Base-by-base conservation (phyloP, 2,888 invertebrate species). In the Branchipolynoe longqiensis region DNA sequence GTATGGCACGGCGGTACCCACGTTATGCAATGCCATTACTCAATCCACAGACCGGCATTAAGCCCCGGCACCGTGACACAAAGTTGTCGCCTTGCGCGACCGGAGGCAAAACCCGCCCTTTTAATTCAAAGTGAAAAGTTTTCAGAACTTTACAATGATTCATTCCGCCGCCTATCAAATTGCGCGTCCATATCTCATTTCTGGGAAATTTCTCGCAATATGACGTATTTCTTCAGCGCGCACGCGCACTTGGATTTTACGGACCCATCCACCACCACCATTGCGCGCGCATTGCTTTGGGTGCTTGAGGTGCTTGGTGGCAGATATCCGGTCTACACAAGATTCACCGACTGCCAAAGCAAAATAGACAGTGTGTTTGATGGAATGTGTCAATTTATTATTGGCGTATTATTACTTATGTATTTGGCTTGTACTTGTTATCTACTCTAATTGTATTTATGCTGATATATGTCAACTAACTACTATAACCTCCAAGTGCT, bases 131-230 rank as follows among this genome's bases (percentile, higher is more conserved):
- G 41, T 78, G 78, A 78, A 78, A 78, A 78, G 78, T 78, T 78
- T 69, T 78, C 78, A 54, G 78, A 78, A 78, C 78, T 78, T 78
- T 78, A 78, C 78, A 78, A 78, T 78, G 78, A 78, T 78, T 78
- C 78, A 78, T 78, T 78, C 48, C 54, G 48, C 48, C 18, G 78
- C 78, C 78, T 78, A 78, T 78, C 78, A 78, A 78, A 78, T 78
- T 78, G 25, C 78, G 54, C 41, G 78, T 78, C 78, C 78, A 54
- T 78, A 78, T 78, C 78, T 78, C 78, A 54, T 48, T 69, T 38
- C 36, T 31, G 36, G 31, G 48, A 78, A 54, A 28, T 48, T 48
- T 41, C 48, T n/a, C 28, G 41, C 78, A 78, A 78, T 78, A 54
- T 40, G 40, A 54, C 28, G 78, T 41, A 78, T 78, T 78, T 78